These are phyloP conservation scores for Erebia aethiops DNA, from an alignment of 2,888 invertebrate species.

Conservation along the genomic window DNA sequence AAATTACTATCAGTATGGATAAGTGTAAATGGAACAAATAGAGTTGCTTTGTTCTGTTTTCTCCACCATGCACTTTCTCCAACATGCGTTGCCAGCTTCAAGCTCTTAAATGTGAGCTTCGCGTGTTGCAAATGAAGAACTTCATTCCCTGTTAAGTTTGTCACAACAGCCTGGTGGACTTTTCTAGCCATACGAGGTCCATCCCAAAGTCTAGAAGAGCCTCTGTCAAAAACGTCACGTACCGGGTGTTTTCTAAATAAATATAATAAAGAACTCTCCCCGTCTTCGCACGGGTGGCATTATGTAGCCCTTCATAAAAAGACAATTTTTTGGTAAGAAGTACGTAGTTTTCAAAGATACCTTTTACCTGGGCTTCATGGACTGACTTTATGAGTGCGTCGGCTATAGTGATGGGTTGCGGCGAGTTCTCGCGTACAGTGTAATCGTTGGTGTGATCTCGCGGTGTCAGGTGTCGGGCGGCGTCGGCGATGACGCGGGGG, in stretches of 20 bases:
- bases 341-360: background rate
- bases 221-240: background rate
- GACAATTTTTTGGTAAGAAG: too few relatives aligned
- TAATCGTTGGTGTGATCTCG: conserved; percentile 12
- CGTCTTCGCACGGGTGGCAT: background rate
- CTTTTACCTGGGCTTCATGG: background rate
- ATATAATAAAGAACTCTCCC: background rate
- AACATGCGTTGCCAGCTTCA: too few relatives aligned
- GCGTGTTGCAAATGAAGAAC: background rate
- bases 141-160: background rate
- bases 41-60: background rate
- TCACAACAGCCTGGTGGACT: background rate
- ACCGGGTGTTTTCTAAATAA: background rate
- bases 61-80: background rate
- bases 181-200: background rate
- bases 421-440: background rate
- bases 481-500: conserved; percentile 80
- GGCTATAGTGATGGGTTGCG: background rate
- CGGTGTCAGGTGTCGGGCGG: conserved; percentile 64
- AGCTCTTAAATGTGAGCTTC: background rate
- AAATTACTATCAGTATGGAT: background rate
- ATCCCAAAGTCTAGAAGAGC: background rate
- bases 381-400: background rate
- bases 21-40: background rate
- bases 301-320: background rate